Evolutionary conservation across 37 sponge, comb jelly and placozoan genomes (phyloP).

Genomic region (Lycopodina hypogea): DNA sequence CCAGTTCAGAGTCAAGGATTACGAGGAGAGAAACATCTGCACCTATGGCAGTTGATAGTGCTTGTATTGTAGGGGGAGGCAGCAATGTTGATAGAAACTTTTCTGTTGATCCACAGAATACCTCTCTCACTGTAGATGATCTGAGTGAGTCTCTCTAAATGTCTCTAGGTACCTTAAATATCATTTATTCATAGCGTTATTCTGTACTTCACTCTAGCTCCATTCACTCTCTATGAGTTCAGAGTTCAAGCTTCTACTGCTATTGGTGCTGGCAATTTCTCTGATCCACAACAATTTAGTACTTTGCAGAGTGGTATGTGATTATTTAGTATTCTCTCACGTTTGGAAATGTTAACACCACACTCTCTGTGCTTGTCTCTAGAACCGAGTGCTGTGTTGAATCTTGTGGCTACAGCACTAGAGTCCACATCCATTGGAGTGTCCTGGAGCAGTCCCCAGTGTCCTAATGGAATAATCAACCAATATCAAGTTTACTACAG

Average conservation of each 20-base stretch:
- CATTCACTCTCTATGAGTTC: slow-evolving; percentile 31
- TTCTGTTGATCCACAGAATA: slow-evolving; percentile 14
- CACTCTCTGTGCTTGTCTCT: background rate
- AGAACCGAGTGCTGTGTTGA: slow-evolving; percentile 27
- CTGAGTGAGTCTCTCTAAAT: slow-evolving; percentile 13
- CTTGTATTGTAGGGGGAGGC: slow-evolving; percentile 29
- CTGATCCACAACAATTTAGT: slow-evolving; percentile 8
- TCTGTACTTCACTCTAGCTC: slow-evolving; percentile 32
- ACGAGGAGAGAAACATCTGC: slow-evolving; percentile 21
- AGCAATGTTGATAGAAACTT: slow-evolving; percentile 13
- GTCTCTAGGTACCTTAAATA: background rate
- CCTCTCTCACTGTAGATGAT: background rate
- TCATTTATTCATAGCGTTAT: background rate
- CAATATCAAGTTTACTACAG: slow-evolving; percentile 21
- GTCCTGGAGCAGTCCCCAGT: slow-evolving; percentile 32
- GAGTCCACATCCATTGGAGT: slow-evolving; percentile 5
- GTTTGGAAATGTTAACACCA: background rate
- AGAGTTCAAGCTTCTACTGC: slow-evolving; percentile 20
- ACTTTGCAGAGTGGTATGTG: slow-evolving; percentile 28
- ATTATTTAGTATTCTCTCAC: background rate
- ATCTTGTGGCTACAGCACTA: slow-evolving; percentile 6
- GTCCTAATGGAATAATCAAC: slow-evolving; percentile 38
- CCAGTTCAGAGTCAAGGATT: background rate
- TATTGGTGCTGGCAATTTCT: slow-evolving; percentile 32
- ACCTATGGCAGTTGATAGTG: background rate